These are phyloP conservation scores for Dipodomys stephensi DNA, from an alignment of 2,113 vertebrate species.

Conservation along the genomic window DNA sequence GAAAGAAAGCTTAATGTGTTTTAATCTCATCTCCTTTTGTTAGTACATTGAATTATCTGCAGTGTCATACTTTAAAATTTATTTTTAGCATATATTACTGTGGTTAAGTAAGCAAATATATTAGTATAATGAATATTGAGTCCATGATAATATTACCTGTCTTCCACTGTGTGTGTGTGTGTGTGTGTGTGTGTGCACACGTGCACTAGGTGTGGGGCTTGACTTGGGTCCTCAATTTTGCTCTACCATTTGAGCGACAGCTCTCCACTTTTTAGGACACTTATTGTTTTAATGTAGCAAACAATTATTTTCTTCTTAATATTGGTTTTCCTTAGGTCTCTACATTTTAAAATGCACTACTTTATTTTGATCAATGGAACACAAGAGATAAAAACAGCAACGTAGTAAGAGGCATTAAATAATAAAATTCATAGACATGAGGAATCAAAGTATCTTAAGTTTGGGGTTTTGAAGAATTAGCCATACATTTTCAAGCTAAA, in stretches of 20 bases:
- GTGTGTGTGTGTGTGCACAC: too few relatives aligned
- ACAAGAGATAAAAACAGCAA: background rate
- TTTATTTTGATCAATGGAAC: constrained; percentile 45
- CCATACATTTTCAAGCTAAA: constrained; percentile 81
- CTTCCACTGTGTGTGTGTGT: background rate
- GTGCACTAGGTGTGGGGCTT: too few relatives aligned
- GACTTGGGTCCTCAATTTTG: too few relatives aligned
- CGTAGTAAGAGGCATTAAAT: constrained; percentile 16
- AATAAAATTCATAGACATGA: constrained; percentile 16
- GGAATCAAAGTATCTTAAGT: background rate
- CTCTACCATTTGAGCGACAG: too few relatives aligned
- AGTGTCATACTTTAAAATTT: background rate
- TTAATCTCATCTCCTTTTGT: constrained; percentile 63
- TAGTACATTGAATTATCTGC: constrained; percentile 28
- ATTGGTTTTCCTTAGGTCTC: constrained; percentile 21
- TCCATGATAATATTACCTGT: constrained; percentile 22
- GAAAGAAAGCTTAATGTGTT: constrained; percentile 46
- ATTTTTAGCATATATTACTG: constrained; percentile 29
- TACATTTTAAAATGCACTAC: background rate
- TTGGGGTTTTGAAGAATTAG: constrained; percentile 71
- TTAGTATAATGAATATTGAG: constrained; percentile 56
- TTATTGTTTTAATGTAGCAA: constrained; percentile 59
- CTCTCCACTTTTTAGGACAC: constrained; percentile 28
- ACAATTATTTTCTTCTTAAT: constrained; percentile 22
- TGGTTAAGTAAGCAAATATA: constrained; percentile 42